phyloP scores from a whole-genome alignment of 2,113 vertebrate genomes.

The Promerops cafer region DNA sequence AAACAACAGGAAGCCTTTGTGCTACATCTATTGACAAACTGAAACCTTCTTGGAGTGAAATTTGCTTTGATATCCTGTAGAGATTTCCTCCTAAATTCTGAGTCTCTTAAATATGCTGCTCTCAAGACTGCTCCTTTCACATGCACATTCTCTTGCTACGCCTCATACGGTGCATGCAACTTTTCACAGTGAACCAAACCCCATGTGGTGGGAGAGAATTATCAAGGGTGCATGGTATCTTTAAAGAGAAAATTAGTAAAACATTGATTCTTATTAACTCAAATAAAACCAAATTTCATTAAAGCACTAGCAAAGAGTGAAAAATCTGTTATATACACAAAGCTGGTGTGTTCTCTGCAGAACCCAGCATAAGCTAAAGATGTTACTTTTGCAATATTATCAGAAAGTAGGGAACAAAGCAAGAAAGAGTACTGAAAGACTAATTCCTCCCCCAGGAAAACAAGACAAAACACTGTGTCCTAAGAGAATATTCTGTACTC shows the following conservation, averaged over 20 bases:
- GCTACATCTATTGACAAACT: background rate
- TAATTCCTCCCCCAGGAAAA: background rate
- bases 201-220: background rate
- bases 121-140: background rate
- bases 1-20: constrained; percentile 33
- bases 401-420: background rate
- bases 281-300: constrained; percentile 3
- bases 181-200: background rate
- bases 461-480: background rate
- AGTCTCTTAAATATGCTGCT: background rate
- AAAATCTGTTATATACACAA: background rate
- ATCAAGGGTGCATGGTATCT: background rate
- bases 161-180: fast-evolving
- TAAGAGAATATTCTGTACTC: background rate
- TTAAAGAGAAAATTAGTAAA: constrained; percentile 34
- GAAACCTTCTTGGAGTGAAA: constrained; percentile 13
- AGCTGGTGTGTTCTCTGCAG: background rate
- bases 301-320: background rate
- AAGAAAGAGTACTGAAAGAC: background rate
- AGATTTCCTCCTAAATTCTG: background rate
- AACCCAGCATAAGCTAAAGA: background rate
- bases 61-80: constrained; percentile 20
- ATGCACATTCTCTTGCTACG: fast-evolving
- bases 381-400: background rate
- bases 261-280: background rate